These are phyloP conservation scores for Petrosia ficiformis DNA, from an alignment of 37 sponge, comb jelly and placozoan genomes.

Conservation along the genomic window DNA sequence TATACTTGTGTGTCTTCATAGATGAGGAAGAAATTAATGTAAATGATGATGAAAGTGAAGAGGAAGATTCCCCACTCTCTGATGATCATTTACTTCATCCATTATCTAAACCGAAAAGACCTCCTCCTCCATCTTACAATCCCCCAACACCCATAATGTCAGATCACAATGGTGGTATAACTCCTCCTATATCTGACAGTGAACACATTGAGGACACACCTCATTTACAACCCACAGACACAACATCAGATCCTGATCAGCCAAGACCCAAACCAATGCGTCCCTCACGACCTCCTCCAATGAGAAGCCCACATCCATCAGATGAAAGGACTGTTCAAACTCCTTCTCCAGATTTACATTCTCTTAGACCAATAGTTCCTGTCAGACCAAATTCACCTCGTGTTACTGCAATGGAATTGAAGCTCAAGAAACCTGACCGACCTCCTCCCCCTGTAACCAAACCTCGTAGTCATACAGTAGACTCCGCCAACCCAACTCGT, in stretches of 20 bases:
- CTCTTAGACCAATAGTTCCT: not conserved
- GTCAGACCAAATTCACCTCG: too few species aligned
- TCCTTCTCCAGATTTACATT: not conserved
- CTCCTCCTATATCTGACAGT: not conserved
- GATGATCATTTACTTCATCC: not conserved
- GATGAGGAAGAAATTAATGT: too few species aligned
- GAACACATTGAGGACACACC: not conserved
- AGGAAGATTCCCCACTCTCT: not conserved
- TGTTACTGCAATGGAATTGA: too few species aligned
- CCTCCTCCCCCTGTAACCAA: not conserved
- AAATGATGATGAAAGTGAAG: not conserved
- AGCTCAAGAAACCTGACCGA: not conserved
- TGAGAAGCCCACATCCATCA: not conserved
- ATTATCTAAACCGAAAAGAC: too few species aligned
- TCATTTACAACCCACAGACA: not conserved
- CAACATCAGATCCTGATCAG: not conserved
- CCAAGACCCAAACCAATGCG: not conserved
- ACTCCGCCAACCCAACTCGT: not conserved
- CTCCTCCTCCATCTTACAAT: too few species aligned
- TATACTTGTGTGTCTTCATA: too few species aligned
- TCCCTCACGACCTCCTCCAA: constrained; percentile 9
- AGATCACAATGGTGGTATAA: not conserved
- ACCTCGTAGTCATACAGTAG: not conserved
- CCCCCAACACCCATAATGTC: too few species aligned
- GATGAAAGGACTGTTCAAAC: not conserved